Evolutionary conservation across 2,797 vertebrate species (phyloP), one percentile per base, ranked within the genome.

Genomic region (Adelosebastes latens): DNA sequence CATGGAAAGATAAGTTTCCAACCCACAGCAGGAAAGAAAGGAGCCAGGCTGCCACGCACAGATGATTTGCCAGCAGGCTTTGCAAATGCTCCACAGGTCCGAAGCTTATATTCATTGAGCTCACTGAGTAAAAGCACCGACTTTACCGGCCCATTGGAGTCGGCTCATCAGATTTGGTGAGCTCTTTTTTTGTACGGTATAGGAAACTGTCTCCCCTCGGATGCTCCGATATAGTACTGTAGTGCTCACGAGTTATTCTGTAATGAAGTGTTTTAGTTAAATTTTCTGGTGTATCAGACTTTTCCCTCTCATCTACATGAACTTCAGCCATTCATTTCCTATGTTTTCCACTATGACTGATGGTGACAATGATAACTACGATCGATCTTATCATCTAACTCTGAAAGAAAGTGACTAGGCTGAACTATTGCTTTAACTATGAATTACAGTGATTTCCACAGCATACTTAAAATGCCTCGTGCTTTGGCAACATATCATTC

Each of bases 41-140:
- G 52, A 80, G 69, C 24, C n/a, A 32, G 72, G 42, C 63, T 64
- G 70, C 63, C 22, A 24, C 4, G 13, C 64, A 11, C 60, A 55
- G 32, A 79, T 82, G 79, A 81, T 87, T 88, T 88, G 36, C 81
- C 85, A 42, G 69, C 76, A 86, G 77, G 81, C 77, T 84, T 60
- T 63, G 65, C 69, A 76, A 82, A 81, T 18, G 56, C 77, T 81
- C 77, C 72, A 81, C 58, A 81, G 78, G 77, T 75, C 61, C 80
- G 25, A 55, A 53, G 49, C 78, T 71, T 63, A 61, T 61, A 70
- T 66, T 86, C 58, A 76, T 11, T 61, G 62, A 69, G 64, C 66
- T 68, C 63, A 72, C 69, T 77, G 73, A 74, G 82, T 69, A 78
- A 83, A 75, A 71, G 59, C 75, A 77, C 29, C 2, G 12, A 75